Evolutionary conservation across 2,797 vertebrate species (phyloP).

Genomic region (Sebastes glaucus): DNA sequence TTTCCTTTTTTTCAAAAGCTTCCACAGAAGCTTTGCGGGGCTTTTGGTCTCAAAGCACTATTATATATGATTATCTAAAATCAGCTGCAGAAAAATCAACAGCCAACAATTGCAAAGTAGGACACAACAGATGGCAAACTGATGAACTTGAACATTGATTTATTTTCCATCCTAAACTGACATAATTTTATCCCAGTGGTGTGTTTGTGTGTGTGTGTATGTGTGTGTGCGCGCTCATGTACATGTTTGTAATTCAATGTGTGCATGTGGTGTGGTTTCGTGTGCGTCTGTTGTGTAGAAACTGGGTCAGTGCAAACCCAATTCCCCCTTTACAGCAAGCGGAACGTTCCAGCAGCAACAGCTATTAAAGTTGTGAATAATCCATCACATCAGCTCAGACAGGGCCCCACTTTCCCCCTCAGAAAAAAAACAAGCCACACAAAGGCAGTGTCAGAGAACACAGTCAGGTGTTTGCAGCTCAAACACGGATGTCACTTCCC

Average conservation of each 20-base stretch:
- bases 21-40: neutral
- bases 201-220: neutral
- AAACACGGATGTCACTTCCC: conserved; percentile 13
- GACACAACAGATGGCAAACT: conserved; percentile 67
- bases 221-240: neutral
- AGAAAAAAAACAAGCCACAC: neutral
- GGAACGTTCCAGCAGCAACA: conserved; percentile 60
- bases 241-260: neutral
- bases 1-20: neutral
- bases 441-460: neutral
- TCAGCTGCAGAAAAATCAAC: conserved; percentile 29
- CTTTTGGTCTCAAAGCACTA: conserved; percentile 2
- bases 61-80: conserved; percentile 35
- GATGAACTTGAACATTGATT: conserved; percentile 58
- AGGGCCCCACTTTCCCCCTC: neutral
- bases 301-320: conserved; percentile 74
- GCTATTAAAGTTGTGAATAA: conserved; percentile 69
- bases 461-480: conserved; percentile 35
- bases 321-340: conserved; percentile 45
- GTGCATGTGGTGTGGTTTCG: neutral
- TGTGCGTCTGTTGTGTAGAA: conserved; percentile 45
- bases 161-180: conserved; percentile 49
- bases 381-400: conserved; percentile 57
- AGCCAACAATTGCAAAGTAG: conserved; percentile 49
- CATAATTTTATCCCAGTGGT: conserved; percentile 14